Percentiles rank a stretch among this genome's conserved stretches.
These are phyloP conservation scores for Anhinga rufa DNA, from an alignment of 2,113 vertebrate genomes.

Conservation along the genomic window DNA sequence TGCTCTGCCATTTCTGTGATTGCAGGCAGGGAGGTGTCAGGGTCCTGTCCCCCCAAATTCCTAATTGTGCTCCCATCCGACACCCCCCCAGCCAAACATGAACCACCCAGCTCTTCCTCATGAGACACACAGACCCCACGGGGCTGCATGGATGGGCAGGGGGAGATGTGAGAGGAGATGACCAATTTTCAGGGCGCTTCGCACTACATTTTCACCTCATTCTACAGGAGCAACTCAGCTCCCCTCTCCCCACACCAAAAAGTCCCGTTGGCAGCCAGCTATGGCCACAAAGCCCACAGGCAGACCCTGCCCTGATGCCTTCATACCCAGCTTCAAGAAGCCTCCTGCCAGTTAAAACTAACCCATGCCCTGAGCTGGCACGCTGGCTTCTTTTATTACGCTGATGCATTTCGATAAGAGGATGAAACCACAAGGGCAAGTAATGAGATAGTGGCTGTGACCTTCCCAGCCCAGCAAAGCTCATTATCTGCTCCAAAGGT, in stretches of 20 bases:
- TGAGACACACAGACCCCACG: fast-evolving
- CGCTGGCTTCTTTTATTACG: background rate
- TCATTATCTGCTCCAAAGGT: background rate
- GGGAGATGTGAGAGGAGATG: fast-evolving
- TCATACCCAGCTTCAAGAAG: background rate
- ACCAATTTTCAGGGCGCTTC: background rate
- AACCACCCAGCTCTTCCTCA: background rate
- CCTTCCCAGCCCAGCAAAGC: background rate
- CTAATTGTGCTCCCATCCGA: background rate
- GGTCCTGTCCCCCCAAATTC: background rate
- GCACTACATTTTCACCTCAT: fast-evolving
- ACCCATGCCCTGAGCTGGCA: background rate
- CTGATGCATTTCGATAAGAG: background rate
- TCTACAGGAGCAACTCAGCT: background rate
- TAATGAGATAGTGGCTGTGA: background rate
- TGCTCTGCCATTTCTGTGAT: fast-evolving
- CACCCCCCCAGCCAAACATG: fast-evolving
- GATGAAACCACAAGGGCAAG: background rate
- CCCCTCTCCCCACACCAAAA: background rate
- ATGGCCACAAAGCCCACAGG: fast-evolving
- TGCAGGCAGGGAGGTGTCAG: background rate
- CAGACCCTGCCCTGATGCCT: background rate
- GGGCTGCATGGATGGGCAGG: fast-evolving
- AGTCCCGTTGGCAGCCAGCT: background rate
- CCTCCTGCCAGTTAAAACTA: background rate